Evolutionary conservation across 2,888 invertebrate genomes (phyloP).

Genomic region (Prenolepis imparis): DNA sequence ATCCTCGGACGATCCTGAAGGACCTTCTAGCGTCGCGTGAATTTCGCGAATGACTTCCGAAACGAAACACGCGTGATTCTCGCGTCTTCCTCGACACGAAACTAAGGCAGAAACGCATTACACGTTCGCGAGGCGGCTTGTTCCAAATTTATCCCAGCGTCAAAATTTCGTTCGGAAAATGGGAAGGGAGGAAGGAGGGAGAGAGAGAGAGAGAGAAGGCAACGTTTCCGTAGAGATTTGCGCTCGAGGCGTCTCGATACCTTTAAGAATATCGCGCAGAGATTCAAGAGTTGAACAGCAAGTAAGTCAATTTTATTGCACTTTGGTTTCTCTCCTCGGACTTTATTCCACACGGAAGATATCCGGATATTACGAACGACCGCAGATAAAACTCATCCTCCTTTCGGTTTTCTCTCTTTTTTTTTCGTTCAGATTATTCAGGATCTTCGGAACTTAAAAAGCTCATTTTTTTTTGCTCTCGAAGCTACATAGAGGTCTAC

Average conservation of each 20-base stretch:
- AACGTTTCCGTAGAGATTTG: neutral
- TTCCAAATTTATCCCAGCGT: conserved; percentile 76
- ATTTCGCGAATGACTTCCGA: conserved; percentile 11
- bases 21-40: neutral
- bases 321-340: neutral
- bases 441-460: neutral
- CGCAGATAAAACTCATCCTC: neutral
- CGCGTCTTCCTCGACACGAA: conserved; percentile 57
- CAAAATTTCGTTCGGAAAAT: conserved; percentile 63
- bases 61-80: conserved; percentile 14
- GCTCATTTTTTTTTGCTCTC: neutral
- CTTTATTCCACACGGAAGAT: neutral
- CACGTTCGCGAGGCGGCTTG: conserved; percentile 63
- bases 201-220: neutral
- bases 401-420: neutral
- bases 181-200: neutral
- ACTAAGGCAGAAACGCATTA: conserved; percentile 69
- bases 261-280: neutral
- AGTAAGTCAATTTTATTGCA: neutral
- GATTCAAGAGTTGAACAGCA: neutral
- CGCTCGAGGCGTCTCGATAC: neutral
- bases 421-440: neutral
- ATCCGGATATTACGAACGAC: neutral
- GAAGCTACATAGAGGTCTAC: neutral
- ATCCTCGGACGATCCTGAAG: neutral